Percentiles rank a stretch among this genome's conserved stretches.
Conservation (phyloP, 2,888 invertebrate genomes). For the Brachyopa scutellaris region DNA sequence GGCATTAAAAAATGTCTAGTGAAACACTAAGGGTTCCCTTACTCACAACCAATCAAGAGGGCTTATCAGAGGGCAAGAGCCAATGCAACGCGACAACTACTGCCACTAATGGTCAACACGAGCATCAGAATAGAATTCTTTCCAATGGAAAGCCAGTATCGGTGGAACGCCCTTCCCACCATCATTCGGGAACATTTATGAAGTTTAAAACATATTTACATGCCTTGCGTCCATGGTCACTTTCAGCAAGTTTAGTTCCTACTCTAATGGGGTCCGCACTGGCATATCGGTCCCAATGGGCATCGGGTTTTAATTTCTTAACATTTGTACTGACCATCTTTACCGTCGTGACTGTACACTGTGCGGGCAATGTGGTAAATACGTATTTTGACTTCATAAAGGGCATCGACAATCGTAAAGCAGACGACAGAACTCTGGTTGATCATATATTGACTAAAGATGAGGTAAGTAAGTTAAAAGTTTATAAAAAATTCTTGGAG, state of each 20-base stretch:
- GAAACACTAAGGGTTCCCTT: slow-evolving; percentile 62
- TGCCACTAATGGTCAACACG: slow-evolving; percentile 52
- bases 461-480: slow-evolving; percentile 81
- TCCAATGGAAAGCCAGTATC: slow-evolving; percentile 53
- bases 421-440: slow-evolving; percentile 97
- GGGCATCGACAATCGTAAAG: slow-evolving; percentile 95
- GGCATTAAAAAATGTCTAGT: slow-evolving; percentile 46
- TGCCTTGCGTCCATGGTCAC: slow-evolving; percentile 96
- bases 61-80: slow-evolving; percentile 75
- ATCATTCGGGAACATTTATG: slow-evolving; percentile 85
- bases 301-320: slow-evolving; percentile 89
- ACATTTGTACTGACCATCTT: slow-evolving; percentile 91
- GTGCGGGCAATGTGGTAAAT: slow-evolving; percentile 97
- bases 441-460: slow-evolving; percentile 93
- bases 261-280: slow-evolving; percentile 94
- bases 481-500: slow-evolving; percentile 17
- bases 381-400: slow-evolving; percentile 97
- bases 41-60: slow-evolving; percentile 8
- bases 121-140: slow-evolving; percentile 23
- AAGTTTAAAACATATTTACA: slow-evolving; percentile 94
- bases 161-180: slow-evolving; percentile 17
- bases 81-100: slow-evolving; percentile 63
- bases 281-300: slow-evolving; percentile 91
- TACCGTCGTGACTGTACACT: slow-evolving; percentile 95
- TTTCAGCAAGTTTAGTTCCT: slow-evolving; percentile 95